These are phyloP conservation scores for Pithys albifrons DNA, from an alignment of 2,113 vertebrate species.

Conservation along the genomic window DNA sequence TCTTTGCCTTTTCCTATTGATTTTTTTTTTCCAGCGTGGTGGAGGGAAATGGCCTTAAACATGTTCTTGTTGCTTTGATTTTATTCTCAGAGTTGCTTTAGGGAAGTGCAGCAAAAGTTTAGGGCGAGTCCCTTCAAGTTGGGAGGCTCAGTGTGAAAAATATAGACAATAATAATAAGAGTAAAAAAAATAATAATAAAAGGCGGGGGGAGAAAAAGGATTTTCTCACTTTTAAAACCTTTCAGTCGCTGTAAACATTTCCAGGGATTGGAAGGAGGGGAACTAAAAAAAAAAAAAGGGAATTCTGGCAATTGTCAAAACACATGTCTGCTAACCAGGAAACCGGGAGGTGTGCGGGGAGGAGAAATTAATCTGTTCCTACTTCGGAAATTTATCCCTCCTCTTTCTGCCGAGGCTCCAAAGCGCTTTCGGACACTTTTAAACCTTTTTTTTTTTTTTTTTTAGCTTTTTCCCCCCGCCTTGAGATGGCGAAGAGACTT, in stretches of 20 bases:
- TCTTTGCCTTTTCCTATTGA: background rate
- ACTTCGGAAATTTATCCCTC: background rate
- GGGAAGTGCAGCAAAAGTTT: background rate
- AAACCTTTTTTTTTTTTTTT: background rate
- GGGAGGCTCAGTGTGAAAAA: background rate
- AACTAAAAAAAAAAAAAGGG: background rate
- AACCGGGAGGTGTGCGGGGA: conserved; percentile 15
- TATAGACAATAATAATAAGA: background rate
- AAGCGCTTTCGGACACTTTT: background rate
- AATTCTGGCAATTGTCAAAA: conserved; percentile 56
- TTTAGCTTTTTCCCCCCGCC: background rate
- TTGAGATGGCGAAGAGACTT: background rate
- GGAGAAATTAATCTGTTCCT: background rate
- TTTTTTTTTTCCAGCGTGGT: background rate
- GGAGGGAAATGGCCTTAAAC: background rate
- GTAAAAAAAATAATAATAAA: background rate
- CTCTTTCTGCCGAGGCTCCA: background rate
- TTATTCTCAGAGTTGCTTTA: background rate
- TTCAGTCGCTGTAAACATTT: background rate
- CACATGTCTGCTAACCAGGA: conserved; percentile 30
- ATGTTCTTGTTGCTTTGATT: background rate
- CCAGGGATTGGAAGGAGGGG: background rate
- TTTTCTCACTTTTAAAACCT: background rate
- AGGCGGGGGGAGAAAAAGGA: fast-evolving
- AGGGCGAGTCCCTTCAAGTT: background rate